A percentile compares a stretch with the other conserved stretches of the same genome.
Evolutionary conservation across 2,797 vertebrate genomes (phyloP).

Genomic region (Cynodonichthys magdalenae): DNA sequence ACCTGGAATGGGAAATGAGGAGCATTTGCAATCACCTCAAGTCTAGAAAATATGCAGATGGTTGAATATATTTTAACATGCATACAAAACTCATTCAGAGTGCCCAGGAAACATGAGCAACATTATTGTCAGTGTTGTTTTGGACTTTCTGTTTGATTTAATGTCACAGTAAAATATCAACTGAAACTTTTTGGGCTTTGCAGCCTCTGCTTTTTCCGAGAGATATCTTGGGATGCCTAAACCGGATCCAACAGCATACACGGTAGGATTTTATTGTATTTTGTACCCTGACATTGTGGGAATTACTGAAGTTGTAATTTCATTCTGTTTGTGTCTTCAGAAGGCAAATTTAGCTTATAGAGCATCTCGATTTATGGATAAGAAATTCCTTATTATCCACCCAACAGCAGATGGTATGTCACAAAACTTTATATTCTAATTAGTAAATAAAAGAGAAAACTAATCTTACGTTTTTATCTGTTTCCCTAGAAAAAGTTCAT

Average conservation of each 20-base stretch:
- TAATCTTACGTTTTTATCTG: not conserved
- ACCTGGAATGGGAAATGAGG: conserved; percentile 59
- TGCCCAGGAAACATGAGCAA: not conserved
- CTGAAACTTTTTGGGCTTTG: conserved; percentile 28
- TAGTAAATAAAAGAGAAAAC: not conserved
- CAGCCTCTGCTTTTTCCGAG: conserved; percentile 97
- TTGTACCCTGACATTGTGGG: not conserved
- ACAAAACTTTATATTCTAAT: no score
- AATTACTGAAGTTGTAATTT: not conserved
- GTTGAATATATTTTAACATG: conserved; percentile 42
- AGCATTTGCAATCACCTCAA: not conserved
- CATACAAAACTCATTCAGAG: conserved; percentile 1
- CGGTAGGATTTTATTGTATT: conserved; percentile 73
- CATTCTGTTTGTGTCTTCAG: conserved; percentile 64
- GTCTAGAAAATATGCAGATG: conserved; percentile 34
- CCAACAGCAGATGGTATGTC: conserved; percentile 93
- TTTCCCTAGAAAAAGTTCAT: conserved; percentile 92
- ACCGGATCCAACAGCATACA: conserved; percentile 89
- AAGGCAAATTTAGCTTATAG: conserved; percentile 88
- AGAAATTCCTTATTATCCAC: conserved; percentile 94
- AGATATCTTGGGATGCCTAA: conserved; percentile 92
- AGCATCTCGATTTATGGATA: conserved; percentile 86
- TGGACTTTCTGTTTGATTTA: not conserved
- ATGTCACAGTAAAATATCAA: not conserved
- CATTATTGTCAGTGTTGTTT: not conserved